Base-by-base conservation (phyloP, 2,888 invertebrate species). In the Amphipoea oculea region DNA sequence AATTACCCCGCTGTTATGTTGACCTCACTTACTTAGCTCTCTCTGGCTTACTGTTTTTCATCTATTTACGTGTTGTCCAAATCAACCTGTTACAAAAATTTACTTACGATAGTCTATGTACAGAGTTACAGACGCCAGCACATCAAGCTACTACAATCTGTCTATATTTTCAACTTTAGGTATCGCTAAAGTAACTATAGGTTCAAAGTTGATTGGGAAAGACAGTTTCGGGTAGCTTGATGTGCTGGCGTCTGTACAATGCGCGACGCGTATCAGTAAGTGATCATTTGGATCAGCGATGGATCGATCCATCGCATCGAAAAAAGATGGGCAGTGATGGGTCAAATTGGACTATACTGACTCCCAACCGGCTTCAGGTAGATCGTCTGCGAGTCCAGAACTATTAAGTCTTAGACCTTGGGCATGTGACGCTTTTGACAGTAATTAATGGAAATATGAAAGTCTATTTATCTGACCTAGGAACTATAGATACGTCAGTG, bases 401-500 rank as follows among this genome's bases (percentile, higher is more conserved):
- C 7, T 0, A 51, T 23, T 2, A 12, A 42, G 20, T 51, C 40
- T 40, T 40, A 20, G 17, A 48, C 14, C 48, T 48, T 51, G 40
- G 40, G 40, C 57, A 68, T 42, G 40, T 40, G 40, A 40, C 69
- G 69, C n/a, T 62, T 54, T 70, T 6, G 23, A 36, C 3, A 20
- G 36, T 68, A 36, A 45, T 57, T 42, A 48, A 60, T 48, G 70
- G 57, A 66, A 66, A 69, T 65, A 72, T 71, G 76, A 76, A 78
- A 78, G 83, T 79, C 54, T 86, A 75, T 84, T 85, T 85, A 74
- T 51, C 23, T 79, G 84, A 85, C 84, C 86, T 86, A 62, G 40
- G 86, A 86, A 68, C 86, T 85, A 48, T 42, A 29, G n/a, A 86
- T 79, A 62, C 85, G 80, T 86, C 84, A 86, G 51, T 76, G n/a